phyloP scores from a whole-genome alignment of 2,888 invertebrate genomes.

The Drosophila engyochracea region DNA sequence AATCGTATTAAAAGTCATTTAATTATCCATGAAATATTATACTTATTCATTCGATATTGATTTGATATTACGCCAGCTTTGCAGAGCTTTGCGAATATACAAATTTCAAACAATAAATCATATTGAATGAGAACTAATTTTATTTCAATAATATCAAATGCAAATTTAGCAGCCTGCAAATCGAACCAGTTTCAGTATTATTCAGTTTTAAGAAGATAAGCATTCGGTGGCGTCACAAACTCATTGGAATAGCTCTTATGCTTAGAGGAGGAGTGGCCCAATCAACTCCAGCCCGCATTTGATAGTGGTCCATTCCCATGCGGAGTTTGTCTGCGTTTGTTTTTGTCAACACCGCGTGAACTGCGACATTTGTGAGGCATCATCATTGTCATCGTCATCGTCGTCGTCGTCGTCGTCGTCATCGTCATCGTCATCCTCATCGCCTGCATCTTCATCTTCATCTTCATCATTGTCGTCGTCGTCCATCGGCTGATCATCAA shows the following conservation, averaged over 20 bases:
- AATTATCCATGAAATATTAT: neutral
- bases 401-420: conserved; percentile 2
- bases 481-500: conserved; percentile 76
- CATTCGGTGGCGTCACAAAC: neutral
- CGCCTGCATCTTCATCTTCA: neutral
- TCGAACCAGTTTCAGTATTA: neutral
- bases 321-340: neutral
- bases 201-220: neutral
- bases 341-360: conserved; percentile 32
- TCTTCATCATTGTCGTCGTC: conserved; percentile 5
- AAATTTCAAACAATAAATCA: too few relatives aligned
- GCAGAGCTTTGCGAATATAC: neutral
- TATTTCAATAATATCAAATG: neutral
- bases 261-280: neutral
- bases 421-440: neutral
- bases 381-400: conserved; percentile 33
- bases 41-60: neutral
- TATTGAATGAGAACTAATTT: too few relatives aligned
- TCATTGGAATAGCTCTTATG: conserved; percentile 1
- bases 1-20: neutral
- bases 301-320: neutral
- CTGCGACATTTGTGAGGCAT: conserved; percentile 34
- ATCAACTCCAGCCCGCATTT: conserved; percentile 22
- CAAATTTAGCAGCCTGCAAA: neutral
- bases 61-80: neutral